A percentile compares a stretch with the other conserved stretches of the same genome.
Conservation (phyloP, 2,888 invertebrate species). For the Notodonta ziczac region DNA sequence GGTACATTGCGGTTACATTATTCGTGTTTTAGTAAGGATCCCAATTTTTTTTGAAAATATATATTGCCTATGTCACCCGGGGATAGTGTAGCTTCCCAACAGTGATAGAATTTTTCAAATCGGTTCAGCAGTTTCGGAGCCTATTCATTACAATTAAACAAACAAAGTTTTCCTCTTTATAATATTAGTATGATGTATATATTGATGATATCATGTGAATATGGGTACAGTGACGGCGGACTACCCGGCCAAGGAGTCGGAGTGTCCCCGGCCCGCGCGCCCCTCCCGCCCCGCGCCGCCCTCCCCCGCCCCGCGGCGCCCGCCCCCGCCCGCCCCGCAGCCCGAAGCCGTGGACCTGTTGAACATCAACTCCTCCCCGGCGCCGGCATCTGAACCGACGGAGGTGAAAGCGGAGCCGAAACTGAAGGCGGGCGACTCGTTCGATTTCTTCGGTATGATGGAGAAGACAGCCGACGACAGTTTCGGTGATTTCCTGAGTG, state of each 20-base stretch:
- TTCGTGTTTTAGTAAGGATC: no score
- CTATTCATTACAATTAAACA: no score
- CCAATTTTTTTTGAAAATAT: no score
- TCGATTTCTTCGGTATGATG: slow-evolving; percentile 85
- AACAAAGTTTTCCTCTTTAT: no score
- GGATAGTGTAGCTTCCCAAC: no score
- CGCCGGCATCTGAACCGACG: slow-evolving; percentile 19
- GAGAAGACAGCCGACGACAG: slow-evolving; percentile 80
- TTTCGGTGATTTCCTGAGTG: slow-evolving; percentile 77
- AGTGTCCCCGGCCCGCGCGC: slow-evolving; percentile 52
- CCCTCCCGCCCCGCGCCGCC: slow-evolving; percentile 51
- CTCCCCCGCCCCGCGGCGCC: slow-evolving; percentile 45
- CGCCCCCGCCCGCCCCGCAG: slow-evolving; percentile 25
- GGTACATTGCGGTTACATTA: no score
- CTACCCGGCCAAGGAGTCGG: slow-evolving; percentile 52
- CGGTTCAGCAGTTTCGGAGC: no score
- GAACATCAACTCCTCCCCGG: slow-evolving; percentile 50
- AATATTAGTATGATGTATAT: no score
- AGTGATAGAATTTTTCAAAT: no score
- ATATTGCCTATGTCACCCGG: no score
- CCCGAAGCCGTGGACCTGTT: slow-evolving; percentile 64
- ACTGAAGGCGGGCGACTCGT: slow-evolving; percentile 76
- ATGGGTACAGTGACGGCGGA: slow-evolving; percentile 65
- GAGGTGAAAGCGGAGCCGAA: slow-evolving; percentile 50
- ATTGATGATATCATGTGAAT: neutral